Conservation (phyloP, 2,888 invertebrate species). For the Panzeria rudis region DNA sequence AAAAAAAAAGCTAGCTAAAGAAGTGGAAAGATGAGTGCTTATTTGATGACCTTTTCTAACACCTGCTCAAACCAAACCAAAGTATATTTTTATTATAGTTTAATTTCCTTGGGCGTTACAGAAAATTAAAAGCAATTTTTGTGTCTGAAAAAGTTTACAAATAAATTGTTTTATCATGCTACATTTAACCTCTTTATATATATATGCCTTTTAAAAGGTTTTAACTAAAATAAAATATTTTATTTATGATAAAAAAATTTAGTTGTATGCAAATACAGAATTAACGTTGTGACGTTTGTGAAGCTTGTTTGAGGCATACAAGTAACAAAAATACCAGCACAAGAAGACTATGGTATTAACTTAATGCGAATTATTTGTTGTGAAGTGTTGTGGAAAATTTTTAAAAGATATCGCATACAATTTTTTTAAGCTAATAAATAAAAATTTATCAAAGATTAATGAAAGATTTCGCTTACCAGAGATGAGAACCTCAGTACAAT, state of each 20-base stretch:
- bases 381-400: not conserved
- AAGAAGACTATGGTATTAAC: not conserved
- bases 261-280: no score
- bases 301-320: no score
- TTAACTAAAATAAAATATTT: not conserved
- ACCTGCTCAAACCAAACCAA: not conserved
- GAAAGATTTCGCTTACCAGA: no score
- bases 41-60: not conserved
- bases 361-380: not conserved
- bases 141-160: not conserved
- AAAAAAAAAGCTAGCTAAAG: no score
- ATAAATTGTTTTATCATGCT: constrained; percentile 1
- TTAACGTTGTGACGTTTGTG: no score
- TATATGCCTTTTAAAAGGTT: not conserved
- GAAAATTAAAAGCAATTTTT: not conserved
- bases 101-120: not conserved
- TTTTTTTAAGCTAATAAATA: no score
- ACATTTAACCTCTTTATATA: not conserved
- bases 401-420: no score
- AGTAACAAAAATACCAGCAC: no score
- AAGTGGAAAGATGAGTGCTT: no score
- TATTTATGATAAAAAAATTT: not conserved
- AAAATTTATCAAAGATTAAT: no score
- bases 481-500: no score
- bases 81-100: not conserved